Evolutionary conservation across 2,888 invertebrate species (phyloP).

Genomic region (Odontothrips loti): DNA sequence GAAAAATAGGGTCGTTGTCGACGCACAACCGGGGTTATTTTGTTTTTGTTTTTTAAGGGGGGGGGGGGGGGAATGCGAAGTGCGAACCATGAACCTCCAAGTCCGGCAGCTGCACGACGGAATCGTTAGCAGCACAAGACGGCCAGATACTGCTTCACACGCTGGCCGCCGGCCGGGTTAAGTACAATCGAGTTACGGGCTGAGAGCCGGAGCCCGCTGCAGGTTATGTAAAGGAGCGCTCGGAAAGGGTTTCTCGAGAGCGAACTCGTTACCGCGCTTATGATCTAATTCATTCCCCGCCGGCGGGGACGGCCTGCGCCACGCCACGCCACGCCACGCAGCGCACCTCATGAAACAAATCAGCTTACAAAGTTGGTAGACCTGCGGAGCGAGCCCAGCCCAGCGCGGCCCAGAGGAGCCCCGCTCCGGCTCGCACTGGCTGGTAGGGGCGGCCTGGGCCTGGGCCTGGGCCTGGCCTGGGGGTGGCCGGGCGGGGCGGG

Average conservation of each 20-base stretch:
- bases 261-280: conserved; percentile 17
- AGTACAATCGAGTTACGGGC: conserved; percentile 4
- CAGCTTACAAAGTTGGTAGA: conserved; percentile 22
- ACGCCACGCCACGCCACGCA: not conserved
- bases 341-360: conserved; percentile 24
- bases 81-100: too few relatives aligned
- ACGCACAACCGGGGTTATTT: too few relatives aligned
- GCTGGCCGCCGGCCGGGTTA: not conserved
- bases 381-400: not conserved
- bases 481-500: too few relatives aligned
- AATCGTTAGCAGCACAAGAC: too few relatives aligned
- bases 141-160: too few relatives aligned
- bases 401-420: not conserved
- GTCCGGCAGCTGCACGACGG: too few relatives aligned
- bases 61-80: too few relatives aligned
- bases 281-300: conserved; percentile 8
- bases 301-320: not conserved
- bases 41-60: too few relatives aligned
- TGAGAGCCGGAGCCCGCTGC: not conserved
- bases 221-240: not conserved
- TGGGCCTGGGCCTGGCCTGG: too few relatives aligned
- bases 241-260: not conserved
- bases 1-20: too few relatives aligned
- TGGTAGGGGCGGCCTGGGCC: too few relatives aligned
- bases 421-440: not conserved